Conservation (phyloP, 1,140 invertebrate species). For the Rhagoletis pomonella region DNA sequence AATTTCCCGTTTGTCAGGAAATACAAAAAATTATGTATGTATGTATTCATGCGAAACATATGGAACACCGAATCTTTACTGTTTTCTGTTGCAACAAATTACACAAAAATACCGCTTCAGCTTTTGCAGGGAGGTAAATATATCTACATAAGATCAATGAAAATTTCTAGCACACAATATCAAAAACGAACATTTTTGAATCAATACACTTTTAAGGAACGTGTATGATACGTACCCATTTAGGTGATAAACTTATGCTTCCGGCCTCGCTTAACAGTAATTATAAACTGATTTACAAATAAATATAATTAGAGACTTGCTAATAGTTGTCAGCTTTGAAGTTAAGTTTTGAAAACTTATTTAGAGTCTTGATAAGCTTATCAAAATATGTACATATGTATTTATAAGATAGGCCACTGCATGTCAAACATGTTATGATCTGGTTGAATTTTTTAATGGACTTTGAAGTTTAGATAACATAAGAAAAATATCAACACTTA, state of each 20-base stretch:
- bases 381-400: not conserved
- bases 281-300: not conserved
- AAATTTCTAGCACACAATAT: too few species aligned
- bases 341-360: not conserved
- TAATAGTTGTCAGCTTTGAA: not conserved
- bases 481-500: not conserved
- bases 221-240: too few species aligned
- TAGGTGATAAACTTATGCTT: not conserved
- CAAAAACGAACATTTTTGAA: too few species aligned
- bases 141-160: too few species aligned
- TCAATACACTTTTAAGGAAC: too few species aligned
- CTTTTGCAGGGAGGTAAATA: too few species aligned
- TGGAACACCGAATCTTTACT: too few species aligned
- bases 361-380: slow-evolving; percentile 8
- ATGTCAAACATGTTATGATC: not conserved
- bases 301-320: not conserved
- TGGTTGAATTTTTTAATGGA: not conserved
- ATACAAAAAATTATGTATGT: too few species aligned
- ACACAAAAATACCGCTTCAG: too few species aligned
- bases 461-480: not conserved
- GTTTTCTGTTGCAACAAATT: too few species aligned
- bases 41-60: too few species aligned
- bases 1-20: too few species aligned
- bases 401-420: not conserved
- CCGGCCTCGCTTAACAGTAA: not conserved